These are phyloP conservation scores for Meles meles DNA, from an alignment of 2,113 vertebrate genomes.

Conservation along the genomic window DNA sequence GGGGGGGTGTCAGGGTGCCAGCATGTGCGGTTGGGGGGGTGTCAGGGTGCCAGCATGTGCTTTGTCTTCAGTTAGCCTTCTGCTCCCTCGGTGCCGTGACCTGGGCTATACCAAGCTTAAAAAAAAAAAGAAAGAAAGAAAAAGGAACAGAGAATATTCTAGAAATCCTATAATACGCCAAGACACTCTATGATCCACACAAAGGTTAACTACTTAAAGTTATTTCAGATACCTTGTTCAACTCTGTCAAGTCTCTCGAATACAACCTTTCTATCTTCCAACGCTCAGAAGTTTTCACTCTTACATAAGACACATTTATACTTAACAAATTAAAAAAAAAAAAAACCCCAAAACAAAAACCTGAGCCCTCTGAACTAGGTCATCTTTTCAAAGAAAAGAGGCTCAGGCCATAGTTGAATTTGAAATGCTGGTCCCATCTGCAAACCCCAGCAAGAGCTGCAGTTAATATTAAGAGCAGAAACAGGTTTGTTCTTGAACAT, in stretches of 20 bases:
- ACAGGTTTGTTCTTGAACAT: slow-evolving; percentile 53
- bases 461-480: slow-evolving; percentile 59
- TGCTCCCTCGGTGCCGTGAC: not conserved
- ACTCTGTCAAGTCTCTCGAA: not conserved
- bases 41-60: not conserved
- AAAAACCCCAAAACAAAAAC: not conserved
- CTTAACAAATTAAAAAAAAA: not conserved
- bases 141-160: not conserved
- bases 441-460: slow-evolving; percentile 17
- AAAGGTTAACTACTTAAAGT: not conserved
- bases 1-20: not conserved
- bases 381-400: slow-evolving; percentile 36
- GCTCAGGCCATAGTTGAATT: not conserved
- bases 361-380: slow-evolving; percentile 37
- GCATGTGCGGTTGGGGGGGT: too few relatives aligned
- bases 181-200: not conserved
- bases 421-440: slow-evolving; percentile 38
- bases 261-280: not conserved
- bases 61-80: not conserved
- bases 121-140: too few relatives aligned
- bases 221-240: not conserved
- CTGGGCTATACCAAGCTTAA: not conserved
- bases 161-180: not conserved
- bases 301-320: slow-evolving; percentile 36
- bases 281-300: not conserved